Percentiles rank a stretch among this genome's conserved stretches.
Conservation (phyloP, 2,888 invertebrate species). For the Drosophila neutralis region DNA sequence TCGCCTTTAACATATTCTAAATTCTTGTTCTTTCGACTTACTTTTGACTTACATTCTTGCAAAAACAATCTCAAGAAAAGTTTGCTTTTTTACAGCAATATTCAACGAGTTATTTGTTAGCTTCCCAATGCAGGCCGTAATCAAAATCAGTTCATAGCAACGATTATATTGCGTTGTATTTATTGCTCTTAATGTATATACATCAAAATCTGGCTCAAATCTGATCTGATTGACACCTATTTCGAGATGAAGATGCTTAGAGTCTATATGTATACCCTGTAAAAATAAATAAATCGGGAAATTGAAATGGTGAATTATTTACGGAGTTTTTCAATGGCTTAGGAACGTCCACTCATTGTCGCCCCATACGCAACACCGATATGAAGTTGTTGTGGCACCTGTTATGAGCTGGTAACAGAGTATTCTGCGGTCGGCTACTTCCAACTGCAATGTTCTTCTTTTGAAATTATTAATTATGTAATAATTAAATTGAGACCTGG, state of each 20-base stretch:
- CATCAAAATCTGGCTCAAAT: conserved; percentile 30
- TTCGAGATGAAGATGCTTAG: neutral
- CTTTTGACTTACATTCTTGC: neutral
- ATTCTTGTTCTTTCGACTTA: conserved; percentile 8
- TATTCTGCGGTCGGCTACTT: neutral
- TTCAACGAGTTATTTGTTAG: neutral
- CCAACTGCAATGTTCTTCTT: neutral
- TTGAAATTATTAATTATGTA: neutral
- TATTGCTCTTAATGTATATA: neutral
- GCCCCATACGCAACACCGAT: no score
- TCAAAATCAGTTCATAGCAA: neutral
- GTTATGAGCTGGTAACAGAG: no score
- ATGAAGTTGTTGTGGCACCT: no score
- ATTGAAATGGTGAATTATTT: no score
- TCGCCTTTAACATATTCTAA: conserved; percentile 39
- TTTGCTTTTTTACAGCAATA: neutral
- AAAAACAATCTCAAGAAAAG: neutral
- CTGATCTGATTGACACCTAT: conserved; percentile 4
- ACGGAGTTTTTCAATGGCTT: neutral
- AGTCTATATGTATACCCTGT: neutral
- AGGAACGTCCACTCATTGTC: no score
- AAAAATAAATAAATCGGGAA: neutral
- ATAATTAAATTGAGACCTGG: neutral
- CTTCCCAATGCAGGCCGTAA: neutral
- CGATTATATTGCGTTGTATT: conserved; percentile 2